phyloP scores from a whole-genome alignment of 2,113 vertebrate species.

The Oophaga pumilio region DNA sequence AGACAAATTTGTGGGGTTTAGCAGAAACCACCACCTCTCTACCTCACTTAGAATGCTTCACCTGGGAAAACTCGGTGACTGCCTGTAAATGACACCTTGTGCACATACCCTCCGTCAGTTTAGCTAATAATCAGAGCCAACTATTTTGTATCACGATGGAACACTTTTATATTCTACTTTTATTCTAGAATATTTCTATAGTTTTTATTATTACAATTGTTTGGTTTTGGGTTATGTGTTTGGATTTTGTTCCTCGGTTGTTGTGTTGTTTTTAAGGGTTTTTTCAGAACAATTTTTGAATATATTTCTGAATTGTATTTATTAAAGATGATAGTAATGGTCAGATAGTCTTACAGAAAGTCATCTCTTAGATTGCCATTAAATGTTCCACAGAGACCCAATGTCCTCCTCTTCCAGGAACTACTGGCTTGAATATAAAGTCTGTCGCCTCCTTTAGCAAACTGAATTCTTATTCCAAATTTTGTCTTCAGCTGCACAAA shows the following conservation, averaged over 20 bases:
- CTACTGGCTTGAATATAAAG: conserved; percentile 87
- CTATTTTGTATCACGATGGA: neutral
- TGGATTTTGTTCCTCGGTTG: too few species aligned
- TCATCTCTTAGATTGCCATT: conserved; percentile 97
- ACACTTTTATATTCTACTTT: neutral
- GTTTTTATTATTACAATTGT: neutral
- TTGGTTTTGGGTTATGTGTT: neutral
- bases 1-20: too few species aligned
- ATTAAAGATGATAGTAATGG: neutral
- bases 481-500: conserved; percentile 87
- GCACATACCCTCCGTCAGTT: too few species aligned
- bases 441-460: conserved; percentile 85
- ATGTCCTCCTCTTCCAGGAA: conserved; percentile 84
- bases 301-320: neutral
- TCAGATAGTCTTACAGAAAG: conserved; percentile 85
- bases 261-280: too few species aligned
- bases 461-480: conserved; percentile 87
- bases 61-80: too few species aligned
- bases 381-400: conserved; percentile 94
- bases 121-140: too few species aligned
- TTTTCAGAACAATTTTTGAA: too few species aligned
- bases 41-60: too few species aligned
- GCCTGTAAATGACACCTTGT: too few species aligned
- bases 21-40: too few species aligned
- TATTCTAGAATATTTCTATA: neutral